These are phyloP conservation scores for Heteromormyrus szaboi DNA, from an alignment of 2,797 vertebrate genomes.

Conservation along the genomic window DNA sequence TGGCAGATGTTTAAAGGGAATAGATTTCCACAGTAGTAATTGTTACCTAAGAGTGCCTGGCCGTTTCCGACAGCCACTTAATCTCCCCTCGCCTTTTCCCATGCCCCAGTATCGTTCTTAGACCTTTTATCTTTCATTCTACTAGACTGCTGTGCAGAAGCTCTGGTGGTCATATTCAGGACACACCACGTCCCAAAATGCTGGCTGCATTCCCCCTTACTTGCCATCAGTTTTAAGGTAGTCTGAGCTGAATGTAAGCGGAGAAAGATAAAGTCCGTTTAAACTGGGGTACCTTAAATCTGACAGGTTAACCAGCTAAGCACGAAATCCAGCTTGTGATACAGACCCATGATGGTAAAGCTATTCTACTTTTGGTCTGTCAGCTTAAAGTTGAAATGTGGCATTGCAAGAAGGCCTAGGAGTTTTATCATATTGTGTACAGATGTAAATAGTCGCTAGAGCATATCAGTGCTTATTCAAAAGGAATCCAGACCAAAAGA, in stretches of 20 bases:
- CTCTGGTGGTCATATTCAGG: not conserved
- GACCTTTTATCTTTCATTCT: constrained; percentile 23
- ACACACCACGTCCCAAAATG: not conserved
- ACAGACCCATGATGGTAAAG: not conserved
- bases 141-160: not conserved
- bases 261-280: not conserved
- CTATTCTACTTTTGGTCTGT: not conserved
- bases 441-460: not conserved
- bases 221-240: not conserved
- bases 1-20: constrained; percentile 56
- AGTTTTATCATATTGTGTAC: not conserved
- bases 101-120: constrained; percentile 66
- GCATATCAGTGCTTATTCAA: not conserved
- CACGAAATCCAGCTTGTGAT: not conserved
- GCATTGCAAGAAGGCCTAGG: not conserved
- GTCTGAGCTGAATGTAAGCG: not conserved
- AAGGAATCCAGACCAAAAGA: not conserved
- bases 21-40: constrained; percentile 56
- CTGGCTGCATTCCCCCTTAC: not conserved
- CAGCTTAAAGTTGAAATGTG: not conserved
- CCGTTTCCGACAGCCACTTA: constrained; percentile 41
- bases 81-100: constrained; percentile 61
- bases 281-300: not conserved
- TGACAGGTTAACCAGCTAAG: not conserved
- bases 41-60: constrained; percentile 56